Evolutionary conservation across 2,888 invertebrate species (phyloP), one percentile per base, ranked within the genome.

Genomic region (Gymnosoma rotundatum): DNA sequence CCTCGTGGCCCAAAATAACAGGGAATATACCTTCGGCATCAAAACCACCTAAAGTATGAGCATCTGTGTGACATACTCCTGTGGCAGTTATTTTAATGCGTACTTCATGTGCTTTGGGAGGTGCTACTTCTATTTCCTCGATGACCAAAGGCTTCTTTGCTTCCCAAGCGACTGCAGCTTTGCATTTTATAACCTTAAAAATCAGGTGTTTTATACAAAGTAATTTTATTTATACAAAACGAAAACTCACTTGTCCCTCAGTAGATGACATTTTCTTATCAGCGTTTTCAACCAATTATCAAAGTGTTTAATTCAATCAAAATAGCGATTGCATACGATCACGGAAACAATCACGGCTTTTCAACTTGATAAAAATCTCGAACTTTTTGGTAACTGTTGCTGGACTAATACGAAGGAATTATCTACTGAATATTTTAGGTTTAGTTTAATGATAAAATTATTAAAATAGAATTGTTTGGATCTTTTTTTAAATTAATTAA

Each of bases 131-230:
- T 79, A 99, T 94, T 73, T 96, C 96, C 93, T 99, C 99, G 69
- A 99, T 94, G 1, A 94, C 94, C 36, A 99, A 93, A 9, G 98
- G 97, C 89, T 97, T 94, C 87, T 98, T 98, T 70, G 97, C 95
- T 88, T 95, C 96, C 99, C 99, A 99, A 6, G 99, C 99, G 20
- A 99, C 97, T 1, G 99, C 99, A 25, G 99, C 99, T 90, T 94
- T 95, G 92, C 99, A 99, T 89, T 94, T 95, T 87, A 99, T 99
- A 63, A 95, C 94, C 96, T 52, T 96, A 70, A 20, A 69, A 75
- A 58, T 20, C 56, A 18, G 3, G 38, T 42, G 12, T 38, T 14
- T 4, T 63, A 70, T 18, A 14, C n/a, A 50, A 60, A 45, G 16
- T 64, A 32, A 1, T 52, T 18, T 32, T 32, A 0, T 32, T 32